A percentile compares a stretch with the other conserved stretches of the same genome.
phyloP scores from a whole-genome alignment of 1,140 invertebrate species.

The Eufriesea mexicana region DNA sequence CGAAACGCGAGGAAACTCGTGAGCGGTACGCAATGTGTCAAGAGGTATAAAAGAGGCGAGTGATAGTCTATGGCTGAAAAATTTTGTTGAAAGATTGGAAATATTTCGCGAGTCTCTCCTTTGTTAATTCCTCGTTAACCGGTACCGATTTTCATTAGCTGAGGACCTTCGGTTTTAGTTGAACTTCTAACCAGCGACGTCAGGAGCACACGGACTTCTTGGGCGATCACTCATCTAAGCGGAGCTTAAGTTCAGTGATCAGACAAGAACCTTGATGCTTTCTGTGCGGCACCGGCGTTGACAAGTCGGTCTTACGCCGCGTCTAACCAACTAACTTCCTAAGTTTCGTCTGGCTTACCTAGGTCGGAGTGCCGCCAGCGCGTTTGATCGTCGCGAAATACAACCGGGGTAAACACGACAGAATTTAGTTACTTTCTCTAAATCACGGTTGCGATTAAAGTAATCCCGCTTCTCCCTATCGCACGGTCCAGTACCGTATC shows the following conservation, averaged over 20 bases:
- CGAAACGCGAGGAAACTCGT: too few species aligned
- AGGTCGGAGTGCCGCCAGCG: not conserved
- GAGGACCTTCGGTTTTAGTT: not conserved
- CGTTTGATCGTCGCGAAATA: conserved; percentile 6
- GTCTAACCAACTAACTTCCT: conserved; percentile 24
- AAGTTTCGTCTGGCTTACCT: conserved; percentile 5
- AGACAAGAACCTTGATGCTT: conserved; percentile 34
- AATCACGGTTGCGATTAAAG: not conserved
- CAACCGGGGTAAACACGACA: not conserved
- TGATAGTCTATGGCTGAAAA: too few species aligned
- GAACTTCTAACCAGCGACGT: not conserved
- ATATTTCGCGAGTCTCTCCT: not conserved
- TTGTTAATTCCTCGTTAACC: not conserved
- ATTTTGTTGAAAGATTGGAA: too few species aligned
- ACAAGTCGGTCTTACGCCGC: conserved; percentile 30
- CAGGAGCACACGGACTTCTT: conserved; percentile 8
- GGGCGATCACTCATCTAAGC: conserved; percentile 20
- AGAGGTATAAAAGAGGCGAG: too few species aligned
- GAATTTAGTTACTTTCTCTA: conserved; percentile 9
- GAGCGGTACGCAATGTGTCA: too few species aligned
- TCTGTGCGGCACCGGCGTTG: conserved; percentile 12
- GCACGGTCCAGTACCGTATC: too few species aligned
- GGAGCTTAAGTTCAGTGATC: conserved; percentile 34
- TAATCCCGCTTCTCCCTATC: not conserved
- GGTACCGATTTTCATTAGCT: not conserved